phyloP scores from a whole-genome alignment of 2,888 invertebrate species.

The Xanthorhoe spadicearia region DNA sequence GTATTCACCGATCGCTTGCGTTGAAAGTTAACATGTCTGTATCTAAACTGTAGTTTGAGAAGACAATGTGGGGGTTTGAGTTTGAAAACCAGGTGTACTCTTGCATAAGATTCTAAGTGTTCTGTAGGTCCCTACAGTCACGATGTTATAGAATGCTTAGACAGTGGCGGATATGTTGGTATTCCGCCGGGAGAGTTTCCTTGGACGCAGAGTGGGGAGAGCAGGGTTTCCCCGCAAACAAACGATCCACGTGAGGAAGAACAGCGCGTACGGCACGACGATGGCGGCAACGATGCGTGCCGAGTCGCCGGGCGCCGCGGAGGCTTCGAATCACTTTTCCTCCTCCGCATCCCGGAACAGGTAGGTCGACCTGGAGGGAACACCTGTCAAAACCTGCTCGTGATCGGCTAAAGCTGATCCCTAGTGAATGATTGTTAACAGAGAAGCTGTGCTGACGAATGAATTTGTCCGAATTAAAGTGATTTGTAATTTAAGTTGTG shows the following conservation, averaged over 20 bases:
- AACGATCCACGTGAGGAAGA: slow-evolving; percentile 64
- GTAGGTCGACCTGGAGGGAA: slow-evolving; percentile 90
- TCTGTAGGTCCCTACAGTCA: background rate
- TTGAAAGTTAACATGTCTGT: slow-evolving; percentile 7
- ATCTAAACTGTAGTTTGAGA: background rate
- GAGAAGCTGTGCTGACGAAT: background rate
- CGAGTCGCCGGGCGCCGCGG: slow-evolving; percentile 71
- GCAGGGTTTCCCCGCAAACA: slow-evolving; percentile 55
- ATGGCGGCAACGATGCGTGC: slow-evolving; percentile 64
- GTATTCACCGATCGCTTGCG: slow-evolving; percentile 2
- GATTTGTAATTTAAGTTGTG: background rate
- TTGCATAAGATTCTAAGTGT: slow-evolving; percentile 8
- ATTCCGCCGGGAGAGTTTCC: slow-evolving; percentile 22
- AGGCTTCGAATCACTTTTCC: slow-evolving; percentile 84
- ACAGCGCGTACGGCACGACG: slow-evolving; percentile 70
- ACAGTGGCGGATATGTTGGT: slow-evolving; percentile 21
- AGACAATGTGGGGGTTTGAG: background rate
- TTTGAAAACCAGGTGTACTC: slow-evolving; percentile 7
- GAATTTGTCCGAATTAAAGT: background rate
- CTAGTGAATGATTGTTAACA: background rate
- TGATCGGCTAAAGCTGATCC: background rate
- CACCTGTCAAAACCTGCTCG: background rate
- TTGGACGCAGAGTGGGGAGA: slow-evolving; percentile 28
- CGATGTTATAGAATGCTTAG: slow-evolving; percentile 3
- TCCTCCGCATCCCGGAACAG: slow-evolving; percentile 92